Base-by-base conservation (phyloP, 2,113 vertebrate species). In the Tamias sibiricus region DNA sequence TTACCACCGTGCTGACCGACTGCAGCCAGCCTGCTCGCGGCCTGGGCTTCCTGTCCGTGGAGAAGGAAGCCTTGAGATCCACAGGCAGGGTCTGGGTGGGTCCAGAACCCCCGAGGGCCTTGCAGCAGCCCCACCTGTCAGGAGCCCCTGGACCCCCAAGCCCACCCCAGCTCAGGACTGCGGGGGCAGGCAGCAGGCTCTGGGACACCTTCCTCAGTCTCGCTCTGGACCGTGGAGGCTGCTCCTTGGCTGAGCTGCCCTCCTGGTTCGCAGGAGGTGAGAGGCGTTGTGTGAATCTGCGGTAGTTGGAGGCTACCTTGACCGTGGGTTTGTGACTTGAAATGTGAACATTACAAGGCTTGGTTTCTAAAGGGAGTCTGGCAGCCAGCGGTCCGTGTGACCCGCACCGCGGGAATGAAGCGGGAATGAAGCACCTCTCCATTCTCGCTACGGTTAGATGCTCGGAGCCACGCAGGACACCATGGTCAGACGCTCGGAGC, bases 281-380 rank as follows among this genome's bases (percentile, higher is more conserved):
- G 68, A 42, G 11, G 17, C 0, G 0, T 0, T 14, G 4, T 20
- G 11, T 8, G 30, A 89, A 30, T 13, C 0, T 44, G 68, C 22
- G 62, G n/a, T 79, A 32, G 22, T 24, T 52, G 5, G 87, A 64
- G 30, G 54, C 11, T 4, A 8, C 8, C 10, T 6, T 16, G 4
- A 22, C 35, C 3, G 4, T 35, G 16, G 42, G 30, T 16, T 28
- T 75, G 14, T 24, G 3, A 2, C 28, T 19, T 42, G 81, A 42
- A 69, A 59, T 24, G 20, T 37, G 40, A 42, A 32, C 9, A 47
- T 49, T 22, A 0, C 12, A 32, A 32, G 64, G 9, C 42, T 37
- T 81, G 37, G 12, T 81, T 91, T 91, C 90, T 72, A 57, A n/a
- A 19, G 11, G 83, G 14, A 76, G 64, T n/a, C 13, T 10, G 11